A percentile compares a stretch with the other conserved stretches of the same genome.
These are phyloP conservation scores for Phataginus tricuspis DNA, from an alignment of 2,797 vertebrate genomes.

Conservation along the genomic window DNA sequence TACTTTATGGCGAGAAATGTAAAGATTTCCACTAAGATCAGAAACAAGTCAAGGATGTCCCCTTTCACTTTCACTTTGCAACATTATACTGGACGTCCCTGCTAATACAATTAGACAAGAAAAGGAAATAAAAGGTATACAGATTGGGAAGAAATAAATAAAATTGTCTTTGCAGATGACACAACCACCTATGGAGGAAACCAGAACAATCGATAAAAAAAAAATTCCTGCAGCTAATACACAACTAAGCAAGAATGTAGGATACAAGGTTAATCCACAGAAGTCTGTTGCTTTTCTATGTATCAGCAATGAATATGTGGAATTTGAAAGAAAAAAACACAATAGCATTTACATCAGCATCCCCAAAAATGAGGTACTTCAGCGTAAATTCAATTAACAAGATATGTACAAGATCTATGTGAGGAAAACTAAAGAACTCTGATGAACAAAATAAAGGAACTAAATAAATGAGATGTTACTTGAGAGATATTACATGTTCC, in stretches of 20 bases:
- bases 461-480: not conserved
- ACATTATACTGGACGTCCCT: not conserved
- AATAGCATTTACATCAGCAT: not conserved
- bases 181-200: not conserved
- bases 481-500: not conserved
- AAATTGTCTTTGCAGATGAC: not conserved
- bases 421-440: not conserved
- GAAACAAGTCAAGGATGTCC: not conserved
- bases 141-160: not conserved
- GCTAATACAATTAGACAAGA: not conserved
- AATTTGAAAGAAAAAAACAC: slow-evolving; percentile 11
- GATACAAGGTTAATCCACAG: not conserved
- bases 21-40: not conserved
- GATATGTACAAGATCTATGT: not conserved
- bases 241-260: not conserved
- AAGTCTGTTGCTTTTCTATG: not conserved
- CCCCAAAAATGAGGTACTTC: not conserved
- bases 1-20: not conserved
- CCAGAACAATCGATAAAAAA: not conserved
- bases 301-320: not conserved
- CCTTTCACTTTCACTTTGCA: not conserved
- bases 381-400: not conserved
- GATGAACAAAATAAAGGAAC: not conserved
- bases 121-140: not conserved
- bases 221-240: not conserved